Base-by-base conservation (phyloP, 2,888 invertebrate species). In the Dicyrtoma fusca region DNA sequence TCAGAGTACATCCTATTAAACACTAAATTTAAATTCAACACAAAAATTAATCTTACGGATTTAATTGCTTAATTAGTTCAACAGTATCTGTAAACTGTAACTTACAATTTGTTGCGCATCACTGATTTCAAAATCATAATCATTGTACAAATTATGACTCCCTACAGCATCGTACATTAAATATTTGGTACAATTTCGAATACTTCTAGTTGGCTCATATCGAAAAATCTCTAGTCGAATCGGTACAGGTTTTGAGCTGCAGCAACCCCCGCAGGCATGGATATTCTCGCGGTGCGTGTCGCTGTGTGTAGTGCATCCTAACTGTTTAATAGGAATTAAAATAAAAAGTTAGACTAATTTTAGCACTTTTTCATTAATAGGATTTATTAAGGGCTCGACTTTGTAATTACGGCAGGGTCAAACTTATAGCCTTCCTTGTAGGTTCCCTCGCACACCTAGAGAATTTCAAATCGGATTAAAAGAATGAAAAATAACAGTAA, bases 81-180 rank as follows among this genome's bases (percentile, higher is more conserved):
- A 19, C 21, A 53, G 21, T 53, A 53, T 11, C 11, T 19, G 4
- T 21, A 19, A 17, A 19, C 1, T 17, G 19, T 53, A 53, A 61
- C 42, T 45, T n/a, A 64, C 64, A 19, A 64, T 21, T 25, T 64
- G 64, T 23, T 64, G 64, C 45, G 45, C 25, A 47, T 44, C 25
- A 21, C 64, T 64, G 3, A 23, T 11, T 10, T 64, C 47, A 23
- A 11, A 64, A 23, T 25, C 25, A 21, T 5, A 4, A 11, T 57
- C 57, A 21, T 23, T 57, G 57, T 57, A 57, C 23, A 25, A 57
- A 21, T 14, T 57, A 2, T 21, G 57, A 6, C 13, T 3, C 23
- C 26, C 19, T 14, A 26, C 25, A 19, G 23, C 3, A 21, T 3
- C 14, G 57, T 57, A 57, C 57, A 57, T 57, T 8, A 57, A 26